Conservation (phyloP, 2,888 invertebrate genomes). For the Epistrophe grossulariae region DNA sequence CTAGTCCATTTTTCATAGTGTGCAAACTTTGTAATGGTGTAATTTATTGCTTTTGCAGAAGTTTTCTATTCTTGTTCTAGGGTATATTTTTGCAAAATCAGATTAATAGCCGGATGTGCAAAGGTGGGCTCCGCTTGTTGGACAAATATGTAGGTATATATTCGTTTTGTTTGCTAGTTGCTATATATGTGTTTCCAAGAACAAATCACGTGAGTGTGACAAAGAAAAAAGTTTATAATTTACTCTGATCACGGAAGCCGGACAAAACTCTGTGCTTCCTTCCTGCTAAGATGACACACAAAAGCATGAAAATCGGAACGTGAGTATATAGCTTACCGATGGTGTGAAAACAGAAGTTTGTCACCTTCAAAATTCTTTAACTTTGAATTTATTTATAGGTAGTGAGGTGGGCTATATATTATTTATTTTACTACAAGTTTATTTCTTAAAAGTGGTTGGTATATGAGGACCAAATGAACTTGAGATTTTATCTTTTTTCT, state of each 20-base stretch:
- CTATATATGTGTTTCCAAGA: constrained; percentile 10
- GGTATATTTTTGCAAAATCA: constrained; percentile 21
- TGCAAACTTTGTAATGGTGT: constrained; percentile 39
- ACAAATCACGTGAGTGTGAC: constrained; percentile 38
- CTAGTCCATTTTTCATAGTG: constrained; percentile 32
- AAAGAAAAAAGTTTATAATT: constrained; percentile 58
- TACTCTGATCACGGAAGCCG: constrained; percentile 63
- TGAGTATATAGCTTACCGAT: constrained; percentile 6
- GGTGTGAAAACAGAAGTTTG: constrained; percentile 57
- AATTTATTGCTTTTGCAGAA: constrained; percentile 56
- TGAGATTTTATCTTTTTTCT: no score
- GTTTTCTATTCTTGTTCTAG: constrained; percentile 26
- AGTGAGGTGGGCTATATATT: neutral
- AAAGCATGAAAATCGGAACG: neutral
- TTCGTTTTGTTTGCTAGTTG: constrained; percentile 26
- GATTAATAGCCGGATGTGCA: constrained; percentile 61
- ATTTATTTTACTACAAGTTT: no score
- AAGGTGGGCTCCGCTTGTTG: constrained; percentile 49
- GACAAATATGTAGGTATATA: constrained; percentile 7
- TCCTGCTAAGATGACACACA: constrained; percentile 35
- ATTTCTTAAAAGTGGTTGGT: no score
- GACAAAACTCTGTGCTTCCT: constrained; percentile 42
- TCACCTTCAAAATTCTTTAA: constrained; percentile 19
- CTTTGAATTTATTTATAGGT: neutral
- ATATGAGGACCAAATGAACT: no score